Conservation (phyloP, 2,113 vertebrate genomes). For the Tauraco erythrolophus region DNA sequence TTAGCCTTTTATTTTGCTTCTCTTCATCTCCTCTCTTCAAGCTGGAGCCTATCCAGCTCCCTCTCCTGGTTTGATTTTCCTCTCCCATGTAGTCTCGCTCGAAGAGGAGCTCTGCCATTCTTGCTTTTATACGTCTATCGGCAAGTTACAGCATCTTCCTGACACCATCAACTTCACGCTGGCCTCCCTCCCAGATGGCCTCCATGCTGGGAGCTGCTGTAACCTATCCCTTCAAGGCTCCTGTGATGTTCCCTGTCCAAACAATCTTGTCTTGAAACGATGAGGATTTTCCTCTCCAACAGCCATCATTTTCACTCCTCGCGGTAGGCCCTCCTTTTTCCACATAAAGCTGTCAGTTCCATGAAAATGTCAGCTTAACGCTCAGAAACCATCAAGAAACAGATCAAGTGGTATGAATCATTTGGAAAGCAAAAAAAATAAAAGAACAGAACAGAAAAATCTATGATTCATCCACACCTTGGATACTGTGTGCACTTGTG, state of each 20-base stretch:
- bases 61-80: neutral
- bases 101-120: neutral
- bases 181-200: neutral
- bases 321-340: neutral
- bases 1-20: neutral
- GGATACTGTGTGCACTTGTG: constrained; percentile 10
- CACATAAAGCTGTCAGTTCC: constrained; percentile 23
- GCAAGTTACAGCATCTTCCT: neutral
- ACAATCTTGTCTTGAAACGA: neutral
- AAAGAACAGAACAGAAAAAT: constrained; percentile 5
- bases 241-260: neutral
- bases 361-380: constrained; percentile 45
- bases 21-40: neutral
- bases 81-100: neutral
- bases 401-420: constrained; percentile 64
- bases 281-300: neutral
- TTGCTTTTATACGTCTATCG: neutral
- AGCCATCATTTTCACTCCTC: neutral
- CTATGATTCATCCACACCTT: constrained; percentile 65
- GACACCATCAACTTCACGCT: neutral
- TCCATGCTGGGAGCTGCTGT: neutral
- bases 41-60: constrained; percentile 12
- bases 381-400: constrained; percentile 28
- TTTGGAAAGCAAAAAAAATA: neutral
- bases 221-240: neutral